These are phyloP conservation scores for Psephotus haematonotus DNA, from an alignment of 2,113 vertebrate species.

Conservation along the genomic window DNA sequence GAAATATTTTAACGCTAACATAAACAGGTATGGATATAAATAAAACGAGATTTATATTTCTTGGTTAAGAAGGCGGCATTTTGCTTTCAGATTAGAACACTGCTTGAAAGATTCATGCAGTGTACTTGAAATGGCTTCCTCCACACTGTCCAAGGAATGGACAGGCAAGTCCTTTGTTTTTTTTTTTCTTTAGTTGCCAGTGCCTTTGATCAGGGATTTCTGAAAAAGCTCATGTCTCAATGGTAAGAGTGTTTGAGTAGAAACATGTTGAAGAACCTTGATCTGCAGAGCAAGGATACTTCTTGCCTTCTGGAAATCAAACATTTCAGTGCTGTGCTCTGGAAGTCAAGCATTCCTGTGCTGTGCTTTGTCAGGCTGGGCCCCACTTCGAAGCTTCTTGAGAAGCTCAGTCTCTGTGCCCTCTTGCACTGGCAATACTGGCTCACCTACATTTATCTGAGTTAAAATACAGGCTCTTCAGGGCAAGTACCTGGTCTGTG, in stretches of 20 bases:
- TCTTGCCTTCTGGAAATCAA: neutral
- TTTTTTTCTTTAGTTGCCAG: neutral
- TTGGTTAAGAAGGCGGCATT: neutral
- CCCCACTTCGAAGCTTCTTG: neutral
- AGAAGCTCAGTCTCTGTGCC: neutral
- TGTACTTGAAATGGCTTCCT: neutral
- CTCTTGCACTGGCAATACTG: slow-evolving; percentile 53
- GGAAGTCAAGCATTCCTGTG: neutral
- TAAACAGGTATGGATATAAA: slow-evolving; percentile 44
- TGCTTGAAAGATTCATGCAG: neutral
- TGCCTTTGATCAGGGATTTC: neutral
- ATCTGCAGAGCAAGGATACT: neutral
- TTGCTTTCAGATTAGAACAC: slow-evolving; percentile 21
- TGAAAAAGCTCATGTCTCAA: neutral
- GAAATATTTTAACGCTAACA: slow-evolving; percentile 49
- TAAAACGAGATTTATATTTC: slow-evolving; percentile 45
- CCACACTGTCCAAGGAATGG: neutral
- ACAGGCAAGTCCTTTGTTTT: neutral
- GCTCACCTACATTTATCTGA: slow-evolving; percentile 57
- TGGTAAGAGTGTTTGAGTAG: neutral
- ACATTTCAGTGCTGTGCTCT: neutral
- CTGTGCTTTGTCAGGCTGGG: neutral
- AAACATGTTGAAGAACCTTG: neutral
- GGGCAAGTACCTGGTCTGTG: slow-evolving; percentile 54
- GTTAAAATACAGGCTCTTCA: slow-evolving; percentile 64